A percentile compares a stretch with the other conserved stretches of the same genome.
Evolutionary conservation across 2,888 invertebrate species (phyloP).

Genomic region (Volucella inflata): DNA sequence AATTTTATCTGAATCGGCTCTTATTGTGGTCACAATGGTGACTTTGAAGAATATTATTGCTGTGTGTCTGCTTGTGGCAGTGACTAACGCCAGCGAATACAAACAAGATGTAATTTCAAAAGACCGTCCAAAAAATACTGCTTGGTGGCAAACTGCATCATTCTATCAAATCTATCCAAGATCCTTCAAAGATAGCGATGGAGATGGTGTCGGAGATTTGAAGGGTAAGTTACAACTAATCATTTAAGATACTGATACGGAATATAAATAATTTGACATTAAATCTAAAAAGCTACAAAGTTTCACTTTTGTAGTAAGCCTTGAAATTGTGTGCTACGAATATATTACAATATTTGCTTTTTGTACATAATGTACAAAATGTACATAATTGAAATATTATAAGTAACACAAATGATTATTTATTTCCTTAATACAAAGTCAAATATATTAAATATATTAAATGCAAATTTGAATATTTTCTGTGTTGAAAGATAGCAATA

Average conservation of each 20-base stretch:
- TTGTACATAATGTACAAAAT: no score
- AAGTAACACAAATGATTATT: no score
- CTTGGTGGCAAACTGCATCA: conserved; percentile 92
- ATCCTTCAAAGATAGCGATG: conserved; percentile 93
- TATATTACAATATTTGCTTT: no score
- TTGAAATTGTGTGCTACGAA: no score
- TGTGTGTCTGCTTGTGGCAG: neutral
- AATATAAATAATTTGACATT: no score
- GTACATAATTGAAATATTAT: no score
- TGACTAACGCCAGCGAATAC: conserved; percentile 73
- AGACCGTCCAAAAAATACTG: conserved; percentile 52
- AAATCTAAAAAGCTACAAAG: no score
- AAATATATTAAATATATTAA: no score
- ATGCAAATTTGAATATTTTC: no score
- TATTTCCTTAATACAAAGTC: no score
- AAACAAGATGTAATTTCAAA: conserved; percentile 24
- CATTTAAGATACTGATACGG: neutral
- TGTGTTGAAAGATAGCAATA: no score
- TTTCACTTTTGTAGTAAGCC: no score
- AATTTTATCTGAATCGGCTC: conserved; percentile 9
- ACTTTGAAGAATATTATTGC: conserved; percentile 5
- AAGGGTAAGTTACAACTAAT: conserved; percentile 85
- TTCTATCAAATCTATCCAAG: conserved; percentile 95
- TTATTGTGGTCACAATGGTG: conserved; percentile 23
- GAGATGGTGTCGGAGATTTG: conserved; percentile 93